A percentile compares a stretch with the other conserved stretches of the same genome.
phyloP scores from a whole-genome alignment of 2,113 vertebrate genomes.

The Acinonyx jubatus region DNA sequence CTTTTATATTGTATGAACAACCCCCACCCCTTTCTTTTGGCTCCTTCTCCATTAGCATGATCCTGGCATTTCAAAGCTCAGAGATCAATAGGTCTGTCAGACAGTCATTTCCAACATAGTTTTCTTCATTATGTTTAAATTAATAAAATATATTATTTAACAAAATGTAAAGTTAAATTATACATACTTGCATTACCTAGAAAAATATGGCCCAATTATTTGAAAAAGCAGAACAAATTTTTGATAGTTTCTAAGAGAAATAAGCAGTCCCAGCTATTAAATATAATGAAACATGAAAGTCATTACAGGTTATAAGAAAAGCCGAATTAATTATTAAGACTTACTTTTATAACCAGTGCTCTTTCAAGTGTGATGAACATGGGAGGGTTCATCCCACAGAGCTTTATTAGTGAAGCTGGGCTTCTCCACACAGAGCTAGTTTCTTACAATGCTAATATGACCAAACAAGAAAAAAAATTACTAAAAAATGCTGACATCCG shows the following conservation, averaged over 20 bases:
- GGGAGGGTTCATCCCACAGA: not conserved
- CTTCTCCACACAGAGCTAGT: not conserved
- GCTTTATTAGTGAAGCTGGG: not conserved
- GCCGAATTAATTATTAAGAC: slow-evolving; percentile 69
- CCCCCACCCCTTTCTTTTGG: not conserved
- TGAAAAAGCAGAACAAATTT: slow-evolving; percentile 66
- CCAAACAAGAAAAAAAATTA: slow-evolving; percentile 14
- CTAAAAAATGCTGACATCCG: not conserved
- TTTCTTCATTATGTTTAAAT: slow-evolving; percentile 74
- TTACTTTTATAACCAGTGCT: slow-evolving; percentile 55
- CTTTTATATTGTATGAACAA: not conserved
- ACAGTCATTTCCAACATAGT: slow-evolving; percentile 34
- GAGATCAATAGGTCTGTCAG: slow-evolving; percentile 58
- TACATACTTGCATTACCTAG: slow-evolving; percentile 49
- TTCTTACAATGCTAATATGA: not conserved
- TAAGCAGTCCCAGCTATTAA: slow-evolving; percentile 54
- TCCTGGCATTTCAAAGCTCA: slow-evolving; percentile 17
- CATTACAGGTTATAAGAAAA: slow-evolving; percentile 66
- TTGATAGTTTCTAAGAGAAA: slow-evolving; percentile 59
- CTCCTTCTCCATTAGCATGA: not conserved
- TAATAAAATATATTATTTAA: slow-evolving; percentile 75
- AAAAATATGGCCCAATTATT: slow-evolving; percentile 62
- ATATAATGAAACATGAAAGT: slow-evolving; percentile 74
- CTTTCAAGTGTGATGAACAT: slow-evolving; percentile 53
- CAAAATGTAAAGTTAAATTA: slow-evolving; percentile 70